phyloP scores from a whole-genome alignment of 2,797 vertebrate genomes.

The Sternarchorhynchus goeldii region DNA sequence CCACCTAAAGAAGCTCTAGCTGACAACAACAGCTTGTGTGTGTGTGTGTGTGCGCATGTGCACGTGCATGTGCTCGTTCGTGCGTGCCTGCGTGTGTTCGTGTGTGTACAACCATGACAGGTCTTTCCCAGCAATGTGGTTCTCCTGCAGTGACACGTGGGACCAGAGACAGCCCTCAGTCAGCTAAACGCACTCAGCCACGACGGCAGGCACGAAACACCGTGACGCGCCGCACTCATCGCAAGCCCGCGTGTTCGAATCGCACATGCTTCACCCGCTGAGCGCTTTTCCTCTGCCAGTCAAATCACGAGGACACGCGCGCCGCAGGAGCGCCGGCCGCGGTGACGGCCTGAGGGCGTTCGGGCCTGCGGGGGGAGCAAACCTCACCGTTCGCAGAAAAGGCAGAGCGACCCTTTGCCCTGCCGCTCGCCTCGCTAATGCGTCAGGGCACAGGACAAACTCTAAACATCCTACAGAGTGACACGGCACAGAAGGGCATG shows the following conservation, averaged over 20 bases:
- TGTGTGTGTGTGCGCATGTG: too few species aligned
- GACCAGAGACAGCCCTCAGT: slow-evolving; percentile 26
- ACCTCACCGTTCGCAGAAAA: background rate
- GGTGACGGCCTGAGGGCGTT: too few species aligned
- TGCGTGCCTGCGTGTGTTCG: too few species aligned
- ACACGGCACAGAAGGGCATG: too few species aligned
- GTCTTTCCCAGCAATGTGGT: slow-evolving; percentile 62
- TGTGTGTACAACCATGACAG: slow-evolving; percentile 48
- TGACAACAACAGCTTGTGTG: too few species aligned
- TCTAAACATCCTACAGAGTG: too few species aligned
- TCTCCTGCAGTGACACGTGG: slow-evolving; percentile 51
- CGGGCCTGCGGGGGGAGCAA: too few species aligned
- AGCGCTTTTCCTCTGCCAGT: slow-evolving; percentile 1
- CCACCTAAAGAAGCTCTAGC: slow-evolving; percentile 1
- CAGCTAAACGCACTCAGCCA: slow-evolving; percentile 28
- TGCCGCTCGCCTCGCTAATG: background rate
- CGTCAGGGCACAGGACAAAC: background rate
- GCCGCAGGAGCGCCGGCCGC: background rate
- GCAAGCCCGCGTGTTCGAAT: slow-evolving; percentile 53
- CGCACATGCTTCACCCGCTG: slow-evolving; percentile 41
- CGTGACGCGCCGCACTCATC: background rate
- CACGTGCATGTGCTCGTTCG: too few species aligned
- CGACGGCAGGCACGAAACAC: too few species aligned
- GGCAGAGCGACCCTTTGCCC: slow-evolving; percentile 2
- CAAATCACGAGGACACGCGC: slow-evolving; percentile 6